Percentiles rank a stretch among this genome's conserved stretches.
phyloP scores from a whole-genome alignment of 2,888 invertebrate genomes.

The Arge pagana region DNA sequence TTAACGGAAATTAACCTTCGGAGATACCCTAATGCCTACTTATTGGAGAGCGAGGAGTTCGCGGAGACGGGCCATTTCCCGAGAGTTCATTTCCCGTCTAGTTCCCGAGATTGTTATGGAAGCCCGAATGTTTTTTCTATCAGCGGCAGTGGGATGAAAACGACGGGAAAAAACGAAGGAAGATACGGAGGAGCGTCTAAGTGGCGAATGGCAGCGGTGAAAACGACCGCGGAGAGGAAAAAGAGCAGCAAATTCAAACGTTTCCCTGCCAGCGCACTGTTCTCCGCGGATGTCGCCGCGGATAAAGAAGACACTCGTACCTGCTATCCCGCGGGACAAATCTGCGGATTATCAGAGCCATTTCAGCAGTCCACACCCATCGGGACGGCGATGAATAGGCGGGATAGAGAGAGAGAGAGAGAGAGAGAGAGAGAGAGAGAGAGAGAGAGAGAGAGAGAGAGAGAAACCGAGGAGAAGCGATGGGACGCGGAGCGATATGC shows the following conservation, averaged over 20 bases:
- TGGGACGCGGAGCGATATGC: too few relatives aligned
- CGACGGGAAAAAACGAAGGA: conserved; percentile 2
- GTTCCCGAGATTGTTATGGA: conserved; percentile 6
- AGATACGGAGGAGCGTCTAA: conserved; percentile 27
- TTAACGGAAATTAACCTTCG: conserved; percentile 11
- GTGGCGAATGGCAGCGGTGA: conserved; percentile 35
- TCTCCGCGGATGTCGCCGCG: conserved; percentile 28
- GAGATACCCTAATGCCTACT: too few relatives aligned
- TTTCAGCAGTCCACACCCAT: background rate
- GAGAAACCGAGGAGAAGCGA: too few relatives aligned
- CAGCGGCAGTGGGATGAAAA: background rate
- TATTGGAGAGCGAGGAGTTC: background rate
- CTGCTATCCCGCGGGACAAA: conserved; percentile 34
- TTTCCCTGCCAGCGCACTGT: background rate
- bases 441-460: conserved; percentile 10
- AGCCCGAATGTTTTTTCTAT: conserved; percentile 13
- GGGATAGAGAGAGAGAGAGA: background rate
- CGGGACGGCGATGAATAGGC: background rate
- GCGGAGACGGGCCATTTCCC: conserved; percentile 1
- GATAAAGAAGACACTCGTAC: conserved; percentile 21
- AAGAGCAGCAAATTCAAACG: conserved; percentile 27
- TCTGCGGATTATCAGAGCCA: conserved; percentile 39
- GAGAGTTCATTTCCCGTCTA: conserved; percentile 17
- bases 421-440: background rate
- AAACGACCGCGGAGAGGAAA: conserved; percentile 22